Evolutionary conservation across 2,888 invertebrate genomes (phyloP).

Genomic region (Apotomis capreana): DNA sequence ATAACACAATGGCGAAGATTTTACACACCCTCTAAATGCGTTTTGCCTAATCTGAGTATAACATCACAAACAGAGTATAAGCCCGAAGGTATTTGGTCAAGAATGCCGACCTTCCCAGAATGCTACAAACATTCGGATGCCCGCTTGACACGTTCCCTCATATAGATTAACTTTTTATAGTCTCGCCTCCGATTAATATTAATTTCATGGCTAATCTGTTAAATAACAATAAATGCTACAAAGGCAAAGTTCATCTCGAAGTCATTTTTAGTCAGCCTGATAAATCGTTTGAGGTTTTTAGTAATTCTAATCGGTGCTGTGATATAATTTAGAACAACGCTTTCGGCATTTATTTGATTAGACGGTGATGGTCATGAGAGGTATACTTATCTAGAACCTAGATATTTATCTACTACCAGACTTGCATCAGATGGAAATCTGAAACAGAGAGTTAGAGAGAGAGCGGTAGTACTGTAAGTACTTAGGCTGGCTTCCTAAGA

Average conservation of each 20-base stretch:
- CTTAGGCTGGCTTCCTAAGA: too few relatives aligned
- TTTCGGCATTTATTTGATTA: not conserved
- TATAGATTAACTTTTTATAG: slow-evolving; percentile 37
- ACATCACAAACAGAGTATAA: slow-evolving; percentile 30
- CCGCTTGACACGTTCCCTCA: slow-evolving; percentile 38
- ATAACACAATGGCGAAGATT: not conserved
- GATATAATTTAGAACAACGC: not conserved
- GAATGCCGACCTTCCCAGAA: slow-evolving; percentile 41
- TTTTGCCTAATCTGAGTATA: slow-evolving; percentile 32
- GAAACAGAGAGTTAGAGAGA: too few relatives aligned
- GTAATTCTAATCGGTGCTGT: not conserved
- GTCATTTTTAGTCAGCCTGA: not conserved
- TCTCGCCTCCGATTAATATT: slow-evolving; percentile 30
- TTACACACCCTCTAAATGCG: slow-evolving; percentile 22
- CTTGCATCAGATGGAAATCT: too few relatives aligned
- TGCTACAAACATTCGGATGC: slow-evolving; percentile 28
- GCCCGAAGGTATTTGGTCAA: slow-evolving; percentile 21
- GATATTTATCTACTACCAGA: too few relatives aligned
- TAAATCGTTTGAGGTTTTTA: slow-evolving; percentile 5
- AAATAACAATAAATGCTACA: slow-evolving; percentile 24
- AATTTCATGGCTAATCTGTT: slow-evolving; percentile 37
- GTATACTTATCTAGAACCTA: too few relatives aligned
- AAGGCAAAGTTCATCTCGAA: slow-evolving; percentile 6
- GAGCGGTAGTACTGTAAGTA: too few relatives aligned
- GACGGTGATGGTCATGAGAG: too few relatives aligned